Evolutionary conservation across 2,113 vertebrate genomes (phyloP), one percentile per base, ranked within the genome.

Genomic region (Oophaga pumilio): DNA sequence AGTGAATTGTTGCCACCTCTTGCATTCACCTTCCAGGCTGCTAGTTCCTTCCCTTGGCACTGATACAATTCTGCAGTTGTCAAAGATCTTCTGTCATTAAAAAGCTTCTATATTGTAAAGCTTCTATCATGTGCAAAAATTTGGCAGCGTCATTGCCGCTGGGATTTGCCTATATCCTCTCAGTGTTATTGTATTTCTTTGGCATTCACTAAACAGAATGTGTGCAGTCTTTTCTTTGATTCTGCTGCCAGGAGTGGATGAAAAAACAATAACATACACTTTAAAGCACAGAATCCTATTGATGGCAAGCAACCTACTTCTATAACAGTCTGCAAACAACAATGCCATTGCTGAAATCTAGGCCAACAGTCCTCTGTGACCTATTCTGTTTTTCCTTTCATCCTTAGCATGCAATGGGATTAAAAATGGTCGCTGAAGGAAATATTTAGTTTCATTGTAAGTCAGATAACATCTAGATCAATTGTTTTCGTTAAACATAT

Each of bases 191-290:
- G 94, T 93, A 92, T 92, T 92, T 92, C 89, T 92, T 89, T 94
- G 93, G 95, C 92, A 94, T 95, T 93, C 93, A 93, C 92, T 92
- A 92, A 94, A 94, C 93, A 74, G 93, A 91, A 17, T 90, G 92
- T 92, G 91, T 91, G 90, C 22, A 68, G 43, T 91, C 91, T 91
- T 91, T 92, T 93, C 96, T 95, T 96, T 94, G 95, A 95, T 93
- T 94, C 90, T 91, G 91, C 93, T 95, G 94, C 94, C 94, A 92
- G 82, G 91, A 91, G 91, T 94, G 94, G 94, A 95, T 95, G 94
- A 94, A 95, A 96, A 95, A 96, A 95, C 95, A 95, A 95, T 95
- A 94, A 94, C 93, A 93, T 90, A 95, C 91, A 94, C 90, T 94
- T 93, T 95, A 93, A 93, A 95, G 94, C 94, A 94, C 94, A 95